These are phyloP conservation scores for Odontophorus gujanensis DNA, from an alignment of 2,113 vertebrate genomes.

Conservation along the genomic window DNA sequence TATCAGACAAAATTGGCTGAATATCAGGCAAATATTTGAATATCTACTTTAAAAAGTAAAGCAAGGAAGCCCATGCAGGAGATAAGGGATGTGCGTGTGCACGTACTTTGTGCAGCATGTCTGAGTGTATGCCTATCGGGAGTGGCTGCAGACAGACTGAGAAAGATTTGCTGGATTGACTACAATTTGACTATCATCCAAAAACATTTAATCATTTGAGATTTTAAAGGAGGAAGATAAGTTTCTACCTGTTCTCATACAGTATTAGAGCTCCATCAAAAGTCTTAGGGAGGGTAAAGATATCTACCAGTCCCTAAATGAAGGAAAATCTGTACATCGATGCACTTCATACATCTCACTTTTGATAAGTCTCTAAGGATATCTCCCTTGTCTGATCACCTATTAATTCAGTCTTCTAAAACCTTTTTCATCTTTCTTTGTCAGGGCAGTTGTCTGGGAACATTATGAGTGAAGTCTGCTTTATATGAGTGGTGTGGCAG, in stretches of 20 bases:
- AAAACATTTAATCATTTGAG: slow-evolving; percentile 12
- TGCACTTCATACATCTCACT: neutral
- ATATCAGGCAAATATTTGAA: neutral
- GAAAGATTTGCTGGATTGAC: neutral
- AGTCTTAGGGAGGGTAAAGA: neutral
- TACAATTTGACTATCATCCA: neutral
- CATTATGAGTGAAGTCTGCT: neutral
- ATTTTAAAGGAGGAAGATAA: slow-evolving; percentile 10
- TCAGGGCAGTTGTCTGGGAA: neutral
- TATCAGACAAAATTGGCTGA: neutral
- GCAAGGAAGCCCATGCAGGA: neutral
- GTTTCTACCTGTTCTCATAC: neutral
- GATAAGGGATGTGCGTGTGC: neutral
- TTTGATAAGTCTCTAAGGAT: neutral
- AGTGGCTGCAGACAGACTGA: neutral
- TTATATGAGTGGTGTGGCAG: neutral
- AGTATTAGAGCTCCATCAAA: neutral
- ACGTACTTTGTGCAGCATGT: neutral
- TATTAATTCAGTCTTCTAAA: slow-evolving; percentile 7
- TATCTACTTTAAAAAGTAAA: neutral
- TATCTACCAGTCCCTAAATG: neutral
- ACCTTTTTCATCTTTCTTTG: neutral
- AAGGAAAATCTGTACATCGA: neutral
- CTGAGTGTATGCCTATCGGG: neutral
- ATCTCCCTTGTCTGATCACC: neutral